phyloP scores from a whole-genome alignment of 2,797 vertebrate genomes.

The Philypnodon macrostomus region DNA sequence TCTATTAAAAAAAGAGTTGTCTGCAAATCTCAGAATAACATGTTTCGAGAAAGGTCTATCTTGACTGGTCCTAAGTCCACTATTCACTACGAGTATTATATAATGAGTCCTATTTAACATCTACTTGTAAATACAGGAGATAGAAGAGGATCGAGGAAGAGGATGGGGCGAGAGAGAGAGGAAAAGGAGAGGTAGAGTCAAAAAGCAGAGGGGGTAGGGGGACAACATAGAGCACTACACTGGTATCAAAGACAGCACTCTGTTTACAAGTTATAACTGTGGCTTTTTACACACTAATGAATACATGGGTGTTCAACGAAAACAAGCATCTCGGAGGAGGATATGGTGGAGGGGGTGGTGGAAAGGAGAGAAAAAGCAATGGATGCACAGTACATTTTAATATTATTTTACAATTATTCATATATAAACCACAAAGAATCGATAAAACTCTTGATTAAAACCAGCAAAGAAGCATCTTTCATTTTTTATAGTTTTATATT shows the following conservation, averaged over 20 bases:
- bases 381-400: constrained; percentile 89
- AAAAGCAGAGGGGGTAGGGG: constrained; percentile 55
- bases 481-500: constrained; percentile 75
- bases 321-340: constrained; percentile 81
- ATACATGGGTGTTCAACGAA: constrained; percentile 87
- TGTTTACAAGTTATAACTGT: constrained; percentile 86
- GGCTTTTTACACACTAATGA: constrained; percentile 92
- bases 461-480: constrained; percentile 82
- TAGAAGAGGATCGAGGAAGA: constrained; percentile 65
- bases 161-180: constrained; percentile 54
- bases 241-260: constrained; percentile 94
- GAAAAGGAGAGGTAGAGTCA: constrained; percentile 74
- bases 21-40: constrained; percentile 81
- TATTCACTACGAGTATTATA: constrained; percentile 92
- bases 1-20: constrained; percentile 66
- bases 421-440: constrained; percentile 88
- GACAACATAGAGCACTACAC: constrained; percentile 83
- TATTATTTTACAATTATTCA: constrained; percentile 82
- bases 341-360: constrained; percentile 78
- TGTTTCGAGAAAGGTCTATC: constrained; percentile 94
- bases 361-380: constrained; percentile 80
- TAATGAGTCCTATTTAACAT: constrained; percentile 88
- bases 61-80: constrained; percentile 97
- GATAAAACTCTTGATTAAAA: constrained; percentile 83
- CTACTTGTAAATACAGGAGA: constrained; percentile 92